Conservation (phyloP, 2,113 vertebrate genomes). For the Conger conger region DNA sequence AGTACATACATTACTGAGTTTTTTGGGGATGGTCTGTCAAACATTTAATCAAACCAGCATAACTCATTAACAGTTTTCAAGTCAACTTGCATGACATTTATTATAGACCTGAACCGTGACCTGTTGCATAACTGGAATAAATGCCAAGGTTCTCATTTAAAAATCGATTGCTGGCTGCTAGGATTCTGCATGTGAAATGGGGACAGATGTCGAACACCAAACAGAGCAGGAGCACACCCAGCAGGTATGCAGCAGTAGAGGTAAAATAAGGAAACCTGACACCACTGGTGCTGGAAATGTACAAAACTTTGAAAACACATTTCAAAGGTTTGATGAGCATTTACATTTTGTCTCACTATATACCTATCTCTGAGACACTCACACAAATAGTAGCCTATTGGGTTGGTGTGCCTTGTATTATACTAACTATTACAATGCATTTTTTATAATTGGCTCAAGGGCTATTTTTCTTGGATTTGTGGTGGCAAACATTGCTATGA, state of each 20-base stretch:
- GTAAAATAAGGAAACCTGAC: not conserved
- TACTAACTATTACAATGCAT: not conserved
- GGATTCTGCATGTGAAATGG: not conserved
- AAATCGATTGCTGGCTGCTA: not conserved
- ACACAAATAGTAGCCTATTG: not conserved
- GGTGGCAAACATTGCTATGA: not conserved
- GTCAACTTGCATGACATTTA: not conserved
- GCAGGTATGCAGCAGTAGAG: not conserved
- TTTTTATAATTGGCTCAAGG: not conserved
- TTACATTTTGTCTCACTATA: not conserved
- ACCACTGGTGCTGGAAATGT: not conserved
- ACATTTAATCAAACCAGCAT: too few relatives aligned
- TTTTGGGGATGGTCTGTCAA: too few relatives aligned
- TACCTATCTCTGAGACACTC: not conserved
- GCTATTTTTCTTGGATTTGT: not conserved
- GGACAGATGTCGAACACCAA: not conserved
- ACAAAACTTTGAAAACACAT: not conserved
- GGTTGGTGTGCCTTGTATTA: not conserved
- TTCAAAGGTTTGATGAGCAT: not conserved
- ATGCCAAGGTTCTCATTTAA: not conserved
- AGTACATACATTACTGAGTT: too few relatives aligned
- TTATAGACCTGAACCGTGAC: not conserved
- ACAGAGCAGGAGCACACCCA: not conserved
- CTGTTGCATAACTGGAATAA: not conserved
- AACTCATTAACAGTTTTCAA: too few relatives aligned